phyloP scores from a whole-genome alignment of 2,888 invertebrate species.

The Ligdia adustata region DNA sequence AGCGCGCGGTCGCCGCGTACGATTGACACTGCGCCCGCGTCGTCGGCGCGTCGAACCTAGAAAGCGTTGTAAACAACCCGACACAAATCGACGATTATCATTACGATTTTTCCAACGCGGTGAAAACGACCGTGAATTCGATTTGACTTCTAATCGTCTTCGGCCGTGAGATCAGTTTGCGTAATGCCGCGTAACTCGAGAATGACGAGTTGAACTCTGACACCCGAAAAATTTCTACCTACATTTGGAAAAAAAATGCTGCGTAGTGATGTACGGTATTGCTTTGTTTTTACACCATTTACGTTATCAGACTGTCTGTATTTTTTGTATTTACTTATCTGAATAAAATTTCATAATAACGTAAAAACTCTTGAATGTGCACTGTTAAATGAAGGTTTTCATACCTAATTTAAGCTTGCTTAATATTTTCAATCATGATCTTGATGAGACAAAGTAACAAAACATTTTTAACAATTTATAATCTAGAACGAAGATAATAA shows the following conservation, averaged over 20 bases:
- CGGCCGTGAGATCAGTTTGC: slow-evolving; percentile 53
- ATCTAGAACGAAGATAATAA: too few species aligned
- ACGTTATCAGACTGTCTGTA: too few species aligned
- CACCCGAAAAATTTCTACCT: slow-evolving; percentile 16
- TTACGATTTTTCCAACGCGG: slow-evolving; percentile 61
- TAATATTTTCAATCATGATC: too few species aligned
- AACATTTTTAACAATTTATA: too few species aligned
- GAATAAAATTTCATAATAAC: too few species aligned
- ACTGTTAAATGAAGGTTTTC: too few species aligned
- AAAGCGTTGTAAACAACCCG: slow-evolving; percentile 67
- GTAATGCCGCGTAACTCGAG: slow-evolving; percentile 46
- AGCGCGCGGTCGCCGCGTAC: slow-evolving; percentile 53
- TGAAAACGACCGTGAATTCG: slow-evolving; percentile 68
- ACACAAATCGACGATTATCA: slow-evolving; percentile 62
- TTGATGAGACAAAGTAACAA: too few species aligned
- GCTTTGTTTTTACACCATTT: too few species aligned
- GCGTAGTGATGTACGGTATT: too few species aligned
- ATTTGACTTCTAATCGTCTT: slow-evolving; percentile 49
- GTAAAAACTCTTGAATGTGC: too few species aligned
- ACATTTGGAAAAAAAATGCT: slow-evolving; percentile 12
- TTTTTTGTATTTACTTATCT: too few species aligned
- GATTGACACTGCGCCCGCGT: slow-evolving; percentile 52
- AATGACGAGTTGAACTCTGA: slow-evolving; percentile 26
- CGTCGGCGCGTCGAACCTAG: slow-evolving; percentile 51
- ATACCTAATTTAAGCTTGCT: too few species aligned